Base-by-base conservation (phyloP, 2,888 invertebrate genomes). In the Sussaba pulchella region DNA sequence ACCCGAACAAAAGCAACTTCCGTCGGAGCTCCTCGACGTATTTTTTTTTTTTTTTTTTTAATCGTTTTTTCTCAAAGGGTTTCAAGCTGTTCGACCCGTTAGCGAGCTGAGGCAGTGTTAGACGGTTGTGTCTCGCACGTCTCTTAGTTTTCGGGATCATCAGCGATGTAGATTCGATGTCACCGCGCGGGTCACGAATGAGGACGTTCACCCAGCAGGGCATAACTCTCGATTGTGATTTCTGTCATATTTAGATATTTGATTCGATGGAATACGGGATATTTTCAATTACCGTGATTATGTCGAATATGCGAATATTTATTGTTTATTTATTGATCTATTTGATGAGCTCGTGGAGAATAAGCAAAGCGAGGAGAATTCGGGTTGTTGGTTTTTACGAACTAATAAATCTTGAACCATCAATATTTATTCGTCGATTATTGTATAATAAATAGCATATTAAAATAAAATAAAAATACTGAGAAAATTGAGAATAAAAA, bases 1-100 rank as follows among this genome's bases (percentile, higher is more conserved):
- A 69, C 26, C 69, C 63, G 70, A 77, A 77, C 76, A 77, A 77
- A 77, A 71, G 76, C 63, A 70, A 31, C 45, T 45, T 57, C 52
- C 76, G 67, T 73, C 31, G 39, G 61, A 24, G 21, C 63, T 57
- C 54, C 64, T 77, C 63, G 39, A 54, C 57, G 21, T 54, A 41
- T 63, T 69, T 63, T 69, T 47, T 64, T 47, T 59, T 59, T 21
- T 41, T 61, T 19, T 4, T 19, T n/a, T n/a, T n/a, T n/a, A n/a
- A n/a, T n/a, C 31, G 4, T 31, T 31, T 31, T 31, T 31, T 31
- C 31, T 14, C 52, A 69, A 63, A 69, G 54, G 36, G 57, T 43
- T 77, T 70, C 64, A 45, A 63, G 45, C 76, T 26, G 45, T 50
- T 43, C 54, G 70, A 70, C 76, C 76, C 31, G 70, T 76, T 70